Base-by-base conservation (phyloP, 2,113 vertebrate species). In the Sciurus niger region DNA sequence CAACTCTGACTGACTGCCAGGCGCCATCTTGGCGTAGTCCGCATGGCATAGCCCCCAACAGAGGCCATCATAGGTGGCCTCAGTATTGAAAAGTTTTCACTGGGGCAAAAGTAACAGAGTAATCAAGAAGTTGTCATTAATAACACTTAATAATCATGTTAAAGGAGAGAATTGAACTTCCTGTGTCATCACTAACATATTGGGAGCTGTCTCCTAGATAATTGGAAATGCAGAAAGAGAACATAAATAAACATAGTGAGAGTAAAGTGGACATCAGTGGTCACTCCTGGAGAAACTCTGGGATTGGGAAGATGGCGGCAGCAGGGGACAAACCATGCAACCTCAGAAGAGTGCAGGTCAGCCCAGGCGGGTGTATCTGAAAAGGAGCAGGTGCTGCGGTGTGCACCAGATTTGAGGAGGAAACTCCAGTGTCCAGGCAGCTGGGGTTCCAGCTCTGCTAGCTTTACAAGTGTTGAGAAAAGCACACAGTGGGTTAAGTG, bases 401-500 rank as follows among this genome's bases (percentile, higher is more conserved):
- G 65, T n/a, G 32, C 13, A 37, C 1, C 13, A 63, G 13, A 63
- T 8, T 20, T 18, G 6, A 20, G 79, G 2, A 46, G 24, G 17
- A 7, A 4, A 24, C 6, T 4, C 8, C 6, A 46, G 55, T 3
- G 46, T 30, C 46, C 14, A 22, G 18, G 4, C 48, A 32, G 1
- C 4, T 6, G 17, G 6, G 25, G 30, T 20, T 30, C 24, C 10
- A 63, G 60, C 24, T 63, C 8, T 63, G 17, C 4, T 2, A 16
- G 25, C 6, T 37, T 24, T 32, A 18, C 13, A 12, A 68, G 16
- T 3, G 8, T 3, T n/a, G 24, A 17, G 68, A 30, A 60, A 28
- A 84, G 34, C 5, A 34, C 2, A 5, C 37, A 60, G 10, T 0
- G 1, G 43, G n/a, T 77, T 2, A 10, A 16, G 16, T 28, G 10